These are phyloP conservation scores for Calypte anna DNA, from an alignment of 2,113 vertebrate species.

Conservation along the genomic window DNA sequence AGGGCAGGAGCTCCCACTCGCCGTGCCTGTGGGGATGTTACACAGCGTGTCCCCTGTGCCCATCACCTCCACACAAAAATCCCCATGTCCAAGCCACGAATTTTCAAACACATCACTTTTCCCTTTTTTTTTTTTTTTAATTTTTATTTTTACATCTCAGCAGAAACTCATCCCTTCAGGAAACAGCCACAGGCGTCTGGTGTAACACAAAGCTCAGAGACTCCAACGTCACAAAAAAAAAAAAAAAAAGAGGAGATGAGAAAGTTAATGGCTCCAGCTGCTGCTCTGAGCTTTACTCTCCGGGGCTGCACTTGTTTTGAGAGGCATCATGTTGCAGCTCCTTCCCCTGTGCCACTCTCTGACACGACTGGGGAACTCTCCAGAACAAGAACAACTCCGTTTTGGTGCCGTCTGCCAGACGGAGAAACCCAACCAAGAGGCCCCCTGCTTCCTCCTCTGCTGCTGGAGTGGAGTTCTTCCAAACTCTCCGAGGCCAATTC, in stretches of 20 bases:
- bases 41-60: neutral
- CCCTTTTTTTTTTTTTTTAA: neutral
- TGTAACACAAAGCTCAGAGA: constrained; percentile 24
- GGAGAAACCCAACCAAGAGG: neutral
- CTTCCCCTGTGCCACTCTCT: neutral
- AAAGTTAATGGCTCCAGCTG: constrained; percentile 28
- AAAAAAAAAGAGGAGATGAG: neutral
- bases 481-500: neutral
- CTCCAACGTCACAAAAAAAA: neutral
- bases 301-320: neutral
- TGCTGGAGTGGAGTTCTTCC: neutral
- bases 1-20: neutral
- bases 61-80: neutral
- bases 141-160: neutral
- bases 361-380: neutral
- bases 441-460: neutral
- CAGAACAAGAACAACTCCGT: neutral
- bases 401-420: neutral
- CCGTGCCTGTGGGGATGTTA: rapidly evolving
- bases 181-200: constrained; percentile 10
- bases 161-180: neutral
- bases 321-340: constrained; percentile 49
- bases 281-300: neutral
- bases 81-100: neutral
- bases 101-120: constrained; percentile 4